A percentile compares a stretch with the other conserved stretches of the same genome.
phyloP scores from a whole-genome alignment of 1,140 invertebrate species.

The Mizuhopecten yessoensis region DNA sequence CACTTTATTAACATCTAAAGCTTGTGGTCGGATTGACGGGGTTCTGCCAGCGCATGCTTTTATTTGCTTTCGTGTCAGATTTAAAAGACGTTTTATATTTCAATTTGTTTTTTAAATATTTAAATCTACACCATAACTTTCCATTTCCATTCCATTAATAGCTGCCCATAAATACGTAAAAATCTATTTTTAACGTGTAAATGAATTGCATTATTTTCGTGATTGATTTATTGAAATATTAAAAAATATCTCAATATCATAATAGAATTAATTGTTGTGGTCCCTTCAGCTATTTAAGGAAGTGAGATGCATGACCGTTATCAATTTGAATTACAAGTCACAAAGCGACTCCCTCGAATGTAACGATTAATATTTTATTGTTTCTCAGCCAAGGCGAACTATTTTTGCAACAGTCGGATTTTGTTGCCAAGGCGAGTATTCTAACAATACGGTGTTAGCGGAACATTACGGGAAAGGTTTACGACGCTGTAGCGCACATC shows the following conservation, averaged over 20 bases:
- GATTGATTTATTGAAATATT: not conserved
- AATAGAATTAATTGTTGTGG: not conserved
- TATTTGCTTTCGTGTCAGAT: too few relatives aligned
- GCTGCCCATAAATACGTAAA: too few relatives aligned
- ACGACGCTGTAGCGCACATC: not conserved
- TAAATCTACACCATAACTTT: too few relatives aligned
- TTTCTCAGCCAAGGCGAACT: not conserved
- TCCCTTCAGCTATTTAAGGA: not conserved
- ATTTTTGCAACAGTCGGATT: not conserved
- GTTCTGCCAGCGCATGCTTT: too few relatives aligned
- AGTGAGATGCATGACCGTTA: not conserved
- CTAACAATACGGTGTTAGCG: not conserved
- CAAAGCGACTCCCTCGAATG: not conserved
- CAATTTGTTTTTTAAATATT: too few relatives aligned
- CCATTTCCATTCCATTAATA: too few relatives aligned
- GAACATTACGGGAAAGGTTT: not conserved
- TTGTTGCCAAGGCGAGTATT: slow-evolving; percentile 11
- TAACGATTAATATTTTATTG: slow-evolving; percentile 35
- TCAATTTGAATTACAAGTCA: slow-evolving; percentile 39
- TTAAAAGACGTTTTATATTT: too few relatives aligned
- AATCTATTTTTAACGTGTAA: too few relatives aligned
- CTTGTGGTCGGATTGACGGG: too few relatives aligned
- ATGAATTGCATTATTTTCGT: too few relatives aligned
- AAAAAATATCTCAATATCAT: not conserved
- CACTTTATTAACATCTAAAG: too few relatives aligned